These are phyloP conservation scores for Erpetoichthys calabaricus DNA, from an alignment of 2,797 vertebrate genomes.

Conservation along the genomic window DNA sequence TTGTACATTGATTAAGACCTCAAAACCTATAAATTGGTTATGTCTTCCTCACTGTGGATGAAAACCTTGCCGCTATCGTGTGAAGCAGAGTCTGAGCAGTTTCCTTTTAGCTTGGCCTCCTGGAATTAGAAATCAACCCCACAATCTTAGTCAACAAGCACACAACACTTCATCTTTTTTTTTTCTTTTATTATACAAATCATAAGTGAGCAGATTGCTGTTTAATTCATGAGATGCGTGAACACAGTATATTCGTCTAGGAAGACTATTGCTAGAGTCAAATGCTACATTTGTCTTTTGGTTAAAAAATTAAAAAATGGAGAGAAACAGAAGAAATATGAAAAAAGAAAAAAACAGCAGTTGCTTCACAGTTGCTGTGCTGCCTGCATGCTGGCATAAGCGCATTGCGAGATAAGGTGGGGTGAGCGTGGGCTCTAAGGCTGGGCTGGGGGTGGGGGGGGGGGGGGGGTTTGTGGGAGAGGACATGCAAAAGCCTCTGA, in stretches of 20 bases:
- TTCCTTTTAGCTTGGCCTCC: too few species aligned
- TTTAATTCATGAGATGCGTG: conserved; percentile 21
- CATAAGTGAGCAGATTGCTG: conserved; percentile 13
- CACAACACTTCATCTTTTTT: conserved; percentile 1
- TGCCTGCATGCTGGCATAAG: conserved; percentile 21
- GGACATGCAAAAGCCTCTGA: too few species aligned
- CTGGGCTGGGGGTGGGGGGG: conserved; percentile 35
- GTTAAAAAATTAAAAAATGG: conserved; percentile 9
- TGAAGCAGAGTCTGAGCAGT: too few species aligned
- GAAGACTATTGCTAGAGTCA: conserved; percentile 53
- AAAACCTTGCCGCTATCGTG: too few species aligned
- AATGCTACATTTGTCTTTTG: conserved; percentile 33
- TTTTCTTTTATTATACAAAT: conserved; percentile 15
- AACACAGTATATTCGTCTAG: conserved; percentile 42
- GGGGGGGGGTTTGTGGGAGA: conserved; percentile 24
- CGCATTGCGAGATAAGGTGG: background rate
- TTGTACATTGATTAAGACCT: too few species aligned
- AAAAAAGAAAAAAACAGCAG: conserved; percentile 18
- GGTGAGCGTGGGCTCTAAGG: conserved; percentile 13
- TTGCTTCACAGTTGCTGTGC: conserved; percentile 21
- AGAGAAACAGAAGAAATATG: conserved; percentile 13
- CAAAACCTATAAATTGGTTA: too few species aligned
- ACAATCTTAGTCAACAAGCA: too few species aligned
- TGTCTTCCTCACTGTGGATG: too few species aligned
- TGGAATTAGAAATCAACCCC: too few species aligned